Conservation (phyloP, 2,797 vertebrate species). For the Poeciliopsis presidionis region DNA sequence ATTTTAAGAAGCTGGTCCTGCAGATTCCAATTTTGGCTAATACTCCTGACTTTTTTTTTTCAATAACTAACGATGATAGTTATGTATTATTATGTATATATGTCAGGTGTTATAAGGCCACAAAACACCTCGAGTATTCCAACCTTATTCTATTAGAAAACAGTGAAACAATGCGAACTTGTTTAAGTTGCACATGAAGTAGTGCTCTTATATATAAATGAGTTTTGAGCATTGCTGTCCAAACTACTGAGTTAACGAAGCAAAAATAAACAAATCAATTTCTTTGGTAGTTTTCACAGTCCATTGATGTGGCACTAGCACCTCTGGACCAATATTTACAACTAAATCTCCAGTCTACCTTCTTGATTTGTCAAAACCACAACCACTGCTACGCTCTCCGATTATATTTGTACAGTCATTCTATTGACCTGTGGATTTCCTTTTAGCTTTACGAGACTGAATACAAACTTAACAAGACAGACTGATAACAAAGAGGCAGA, state of each 20-base stretch:
- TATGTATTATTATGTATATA: too few species aligned
- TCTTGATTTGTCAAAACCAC: constrained; percentile 34
- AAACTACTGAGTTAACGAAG: neutral
- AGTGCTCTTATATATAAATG: too few species aligned
- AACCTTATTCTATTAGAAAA: too few species aligned
- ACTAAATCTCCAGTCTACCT: neutral
- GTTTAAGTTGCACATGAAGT: too few species aligned
- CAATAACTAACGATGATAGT: too few species aligned
- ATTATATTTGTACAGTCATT: neutral
- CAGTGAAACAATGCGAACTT: too few species aligned
- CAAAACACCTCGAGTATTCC: too few species aligned
- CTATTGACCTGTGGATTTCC: constrained; percentile 8
- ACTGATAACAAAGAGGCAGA: constrained; percentile 38
- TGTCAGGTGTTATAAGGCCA: too few species aligned
- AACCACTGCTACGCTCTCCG: constrained; percentile 11
- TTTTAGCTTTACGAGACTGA: constrained; percentile 11
- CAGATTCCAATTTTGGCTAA: too few species aligned
- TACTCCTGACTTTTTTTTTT: too few species aligned
- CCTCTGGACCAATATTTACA: neutral
- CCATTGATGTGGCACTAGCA: neutral
- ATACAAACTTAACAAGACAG: constrained; percentile 17
- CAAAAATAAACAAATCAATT: neutral
- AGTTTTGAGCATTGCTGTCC: neutral
- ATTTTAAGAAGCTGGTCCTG: too few species aligned
- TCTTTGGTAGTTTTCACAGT: neutral